Conservation (phyloP, 1,140 invertebrate genomes). For the Conopomorpha cramerella region DNA sequence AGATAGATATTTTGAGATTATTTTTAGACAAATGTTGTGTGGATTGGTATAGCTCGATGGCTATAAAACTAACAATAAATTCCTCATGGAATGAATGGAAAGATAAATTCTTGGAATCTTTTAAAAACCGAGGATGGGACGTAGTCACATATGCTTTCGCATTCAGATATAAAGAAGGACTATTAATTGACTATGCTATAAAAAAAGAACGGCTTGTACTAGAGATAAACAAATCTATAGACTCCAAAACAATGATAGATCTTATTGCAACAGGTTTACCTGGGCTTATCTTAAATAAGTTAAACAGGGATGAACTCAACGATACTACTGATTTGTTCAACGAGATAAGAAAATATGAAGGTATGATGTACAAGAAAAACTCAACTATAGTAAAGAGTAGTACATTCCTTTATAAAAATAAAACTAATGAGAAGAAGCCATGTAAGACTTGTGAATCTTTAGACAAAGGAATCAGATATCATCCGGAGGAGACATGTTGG, state of each 20-base stretch:
- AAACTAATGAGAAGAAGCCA: slow-evolving; percentile 7
- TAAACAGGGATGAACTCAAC: no score
- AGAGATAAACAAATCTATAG: not conserved
- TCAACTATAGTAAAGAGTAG: no score
- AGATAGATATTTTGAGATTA: no score
- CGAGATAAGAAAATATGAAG: not conserved
- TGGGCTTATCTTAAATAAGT: not conserved
- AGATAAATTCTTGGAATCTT: not conserved
- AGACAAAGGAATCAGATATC: slow-evolving; percentile 11
- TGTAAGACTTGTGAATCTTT: slow-evolving; percentile 9
- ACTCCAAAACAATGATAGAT: not conserved
- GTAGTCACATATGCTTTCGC: not conserved
- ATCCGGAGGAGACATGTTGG: slow-evolving; percentile 7
- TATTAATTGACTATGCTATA: no score
- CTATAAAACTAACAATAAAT: no score
- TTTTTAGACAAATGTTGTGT: not conserved
- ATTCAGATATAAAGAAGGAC: not conserved
- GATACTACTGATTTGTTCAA: no score
- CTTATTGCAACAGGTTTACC: not conserved
- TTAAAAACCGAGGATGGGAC: not conserved
- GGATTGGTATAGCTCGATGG: no score
- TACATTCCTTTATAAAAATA: slow-evolving; percentile 6
- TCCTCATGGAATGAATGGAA: not conserved
- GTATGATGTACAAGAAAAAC: not conserved
- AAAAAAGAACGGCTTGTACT: no score